Base-by-base conservation (phyloP, 2,888 invertebrate genomes). In the Scaptomyza reducta region DNA sequence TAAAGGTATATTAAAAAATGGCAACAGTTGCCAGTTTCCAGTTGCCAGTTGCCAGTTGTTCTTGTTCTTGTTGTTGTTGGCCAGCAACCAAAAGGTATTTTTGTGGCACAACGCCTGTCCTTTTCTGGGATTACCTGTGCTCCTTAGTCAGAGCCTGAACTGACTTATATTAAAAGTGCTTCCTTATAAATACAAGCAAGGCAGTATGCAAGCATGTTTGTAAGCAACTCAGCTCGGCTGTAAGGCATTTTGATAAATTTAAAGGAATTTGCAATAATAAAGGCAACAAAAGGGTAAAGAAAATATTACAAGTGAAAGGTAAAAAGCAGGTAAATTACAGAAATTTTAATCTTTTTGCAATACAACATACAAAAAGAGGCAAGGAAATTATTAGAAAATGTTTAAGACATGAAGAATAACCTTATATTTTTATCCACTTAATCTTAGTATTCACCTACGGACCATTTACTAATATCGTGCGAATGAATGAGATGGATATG, bases 211-310 rank as follows among this genome's bases (percentile, higher is more conserved):
- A 11, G 14, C 11, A 11, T 50, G 14, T 50, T 4, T 50, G 6
- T 29, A 25, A 33, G 33, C 22, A 10, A 10, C 42, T 25, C 27
- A 11, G 33, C 9, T 33, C 22, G 35, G 35, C 11, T 61, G 35
- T 18, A 41, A 45, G 13, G 60, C 35, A 64, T 60, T 60, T 60
- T 63, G 42, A 73, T 76, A 47, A 66, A 59, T 69, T 72, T 65
- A 38, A 61, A 75, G 78, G 59, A 33, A 69, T 71, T 77, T 62
- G 64, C 75, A 61, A 72, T 74, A 73, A 63, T 42, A 70, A 45
- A 16, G 50, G 11, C 33, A 49, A 49, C 54, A 57, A 42, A 61
- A 66, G 41, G 16, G 22, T 31, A 27, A 27, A 27, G 27, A 31
- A 31, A 3, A 31, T 22, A 22, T 22, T 22, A 22, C 22, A 22